phyloP scores from a whole-genome alignment of 2,797 vertebrate genomes.

The Smutsia temminckii region DNA sequence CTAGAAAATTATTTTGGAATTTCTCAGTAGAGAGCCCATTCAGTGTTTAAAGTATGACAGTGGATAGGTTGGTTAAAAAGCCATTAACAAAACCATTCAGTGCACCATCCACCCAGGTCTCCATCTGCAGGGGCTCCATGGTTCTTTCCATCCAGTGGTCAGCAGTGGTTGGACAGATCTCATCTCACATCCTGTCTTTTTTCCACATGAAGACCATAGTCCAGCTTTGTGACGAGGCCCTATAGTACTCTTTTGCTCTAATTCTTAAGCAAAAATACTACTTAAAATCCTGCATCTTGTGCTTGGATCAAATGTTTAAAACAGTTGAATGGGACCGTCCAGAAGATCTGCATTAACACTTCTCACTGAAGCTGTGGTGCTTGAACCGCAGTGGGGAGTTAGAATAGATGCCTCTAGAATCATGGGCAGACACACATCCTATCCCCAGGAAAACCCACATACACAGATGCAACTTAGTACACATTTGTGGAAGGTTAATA shows the following conservation, averaged over 20 bases:
- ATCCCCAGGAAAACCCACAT: not conserved
- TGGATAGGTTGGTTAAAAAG: not conserved
- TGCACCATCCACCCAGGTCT: fast-evolving
- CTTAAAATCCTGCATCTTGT: not conserved
- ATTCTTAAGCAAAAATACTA: not conserved
- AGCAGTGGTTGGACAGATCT: not conserved
- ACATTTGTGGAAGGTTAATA: not conserved
- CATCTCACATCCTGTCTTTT: not conserved
- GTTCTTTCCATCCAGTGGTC: not conserved
- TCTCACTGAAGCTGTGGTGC: not conserved
- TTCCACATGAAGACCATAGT: not conserved
- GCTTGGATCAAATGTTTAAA: not conserved
- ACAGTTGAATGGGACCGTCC: not conserved
- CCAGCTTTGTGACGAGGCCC: not conserved
- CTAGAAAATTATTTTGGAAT: not conserved
- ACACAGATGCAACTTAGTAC: not conserved
- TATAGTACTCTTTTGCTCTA: too few relatives aligned
- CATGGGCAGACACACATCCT: fast-evolving
- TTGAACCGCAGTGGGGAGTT: not conserved
- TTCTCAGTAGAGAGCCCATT: not conserved
- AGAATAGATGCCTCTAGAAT: not conserved
- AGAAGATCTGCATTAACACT: not conserved
- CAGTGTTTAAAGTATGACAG: not conserved
- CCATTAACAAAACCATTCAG: not conserved
- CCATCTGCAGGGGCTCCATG: not conserved